A percentile compares a stretch with the other conserved stretches of the same genome.
These are phyloP conservation scores for Drosophila greeni DNA, from an alignment of 2,888 invertebrate species.

Conservation along the genomic window DNA sequence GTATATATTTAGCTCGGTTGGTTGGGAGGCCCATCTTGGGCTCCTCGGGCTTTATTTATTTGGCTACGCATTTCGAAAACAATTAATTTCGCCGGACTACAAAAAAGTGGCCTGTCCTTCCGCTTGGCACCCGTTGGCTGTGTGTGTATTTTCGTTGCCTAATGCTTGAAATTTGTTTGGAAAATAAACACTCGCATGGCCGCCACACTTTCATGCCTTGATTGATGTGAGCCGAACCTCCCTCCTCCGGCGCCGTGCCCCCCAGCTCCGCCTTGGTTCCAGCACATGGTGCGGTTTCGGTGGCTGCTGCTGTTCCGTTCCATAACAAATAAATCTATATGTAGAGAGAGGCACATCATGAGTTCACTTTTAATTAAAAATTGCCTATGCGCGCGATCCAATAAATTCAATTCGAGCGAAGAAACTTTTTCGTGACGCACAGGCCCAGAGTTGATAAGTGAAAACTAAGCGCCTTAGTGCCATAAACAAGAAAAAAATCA, in stretches of 20 bases:
- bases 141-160: constrained; percentile 11
- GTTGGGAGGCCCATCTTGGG: constrained; percentile 15
- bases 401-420: constrained; percentile 17
- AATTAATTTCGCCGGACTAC: constrained; percentile 65
- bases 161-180: constrained; percentile 49
- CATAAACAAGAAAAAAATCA: constrained; percentile 11
- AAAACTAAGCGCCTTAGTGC: constrained; percentile 30
- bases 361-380: constrained; percentile 71
- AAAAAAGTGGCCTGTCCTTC: constrained; percentile 42
- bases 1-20: constrained; percentile 35
- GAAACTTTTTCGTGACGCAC: constrained; percentile 42
- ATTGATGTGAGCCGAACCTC: constrained; percentile 56
- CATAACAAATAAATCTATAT: constrained; percentile 44
- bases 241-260: constrained; percentile 9
- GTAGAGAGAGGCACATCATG: constrained; percentile 39
- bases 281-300: constrained; percentile 51
- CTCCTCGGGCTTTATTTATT: constrained; percentile 49
- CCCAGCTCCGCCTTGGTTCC: neutral
- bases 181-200: constrained; percentile 71
- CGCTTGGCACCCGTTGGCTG: constrained; percentile 17
- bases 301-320: constrained; percentile 5
- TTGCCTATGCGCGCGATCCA: constrained; percentile 33
- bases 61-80: constrained; percentile 65
- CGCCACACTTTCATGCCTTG: constrained; percentile 67
- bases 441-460: constrained; percentile 42